Conservation (phyloP, 2,888 invertebrate genomes). For the Tanytarsus gracilentus region DNA sequence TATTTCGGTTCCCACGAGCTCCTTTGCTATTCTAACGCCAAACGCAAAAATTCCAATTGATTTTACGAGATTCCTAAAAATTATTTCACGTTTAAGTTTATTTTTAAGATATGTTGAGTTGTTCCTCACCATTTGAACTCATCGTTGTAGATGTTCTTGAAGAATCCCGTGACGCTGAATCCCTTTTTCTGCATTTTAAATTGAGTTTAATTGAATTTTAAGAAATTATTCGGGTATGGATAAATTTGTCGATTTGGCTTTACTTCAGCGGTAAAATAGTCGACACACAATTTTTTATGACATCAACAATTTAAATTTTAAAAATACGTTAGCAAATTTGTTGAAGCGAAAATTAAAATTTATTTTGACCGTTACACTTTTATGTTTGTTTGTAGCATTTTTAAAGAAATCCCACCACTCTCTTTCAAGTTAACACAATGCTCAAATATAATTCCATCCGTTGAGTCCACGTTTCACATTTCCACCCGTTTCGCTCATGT, state of each 20-base stretch:
- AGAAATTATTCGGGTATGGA: no score
- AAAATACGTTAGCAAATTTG: not conserved
- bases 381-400: not conserved
- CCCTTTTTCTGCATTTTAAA: slow-evolving; percentile 51
- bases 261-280: not conserved
- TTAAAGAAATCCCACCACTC: not conserved
- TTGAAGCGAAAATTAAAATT: no score
- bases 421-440: not conserved
- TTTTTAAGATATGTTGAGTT: slow-evolving; percentile 31
- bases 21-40: slow-evolving; percentile 69
- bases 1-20: slow-evolving; percentile 64
- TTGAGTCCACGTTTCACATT: not conserved
- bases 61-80: slow-evolving; percentile 65
- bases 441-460: not conserved
- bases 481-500: not conserved
- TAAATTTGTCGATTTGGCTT: not conserved
- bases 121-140: slow-evolving; percentile 66
- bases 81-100: slow-evolving; percentile 10
- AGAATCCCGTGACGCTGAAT: slow-evolving; percentile 46
- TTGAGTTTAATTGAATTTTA: not conserved
- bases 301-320: not conserved
- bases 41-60: slow-evolving; percentile 68
- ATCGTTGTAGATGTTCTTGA: slow-evolving; percentile 61
- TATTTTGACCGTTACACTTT: no score
- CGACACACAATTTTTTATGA: not conserved